Conservation (phyloP, 2,113 vertebrate species). For the Ictalurus furcatus region DNA sequence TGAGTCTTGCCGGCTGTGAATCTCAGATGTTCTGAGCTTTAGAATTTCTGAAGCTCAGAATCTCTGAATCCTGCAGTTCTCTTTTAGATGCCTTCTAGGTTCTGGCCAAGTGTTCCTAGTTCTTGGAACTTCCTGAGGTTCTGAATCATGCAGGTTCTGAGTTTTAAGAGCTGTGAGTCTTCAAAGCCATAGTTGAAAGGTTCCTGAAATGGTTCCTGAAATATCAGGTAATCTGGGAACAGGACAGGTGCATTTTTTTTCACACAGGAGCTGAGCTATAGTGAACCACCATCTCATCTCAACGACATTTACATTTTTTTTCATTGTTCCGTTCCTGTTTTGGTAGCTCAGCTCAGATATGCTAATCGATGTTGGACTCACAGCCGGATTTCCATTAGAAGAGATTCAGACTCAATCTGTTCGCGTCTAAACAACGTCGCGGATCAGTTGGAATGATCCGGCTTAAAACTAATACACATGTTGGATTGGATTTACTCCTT, state of each 20-base stretch:
- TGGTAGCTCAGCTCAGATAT: background rate
- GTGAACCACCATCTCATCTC: background rate
- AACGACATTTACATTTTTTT: background rate
- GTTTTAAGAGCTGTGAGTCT: background rate
- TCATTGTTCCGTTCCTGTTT: background rate
- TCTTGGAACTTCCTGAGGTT: background rate
- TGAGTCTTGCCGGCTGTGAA: background rate
- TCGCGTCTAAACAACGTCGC: background rate
- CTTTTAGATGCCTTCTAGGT: background rate
- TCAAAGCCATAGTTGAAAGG: too few species aligned
- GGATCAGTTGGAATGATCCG: conserved; percentile 15
- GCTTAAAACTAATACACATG: background rate
- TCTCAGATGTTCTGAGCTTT: background rate
- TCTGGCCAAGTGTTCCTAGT: background rate
- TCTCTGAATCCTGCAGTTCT: background rate
- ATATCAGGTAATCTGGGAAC: conserved; percentile 8
- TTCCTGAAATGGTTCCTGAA: background rate
- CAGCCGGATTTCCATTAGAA: background rate
- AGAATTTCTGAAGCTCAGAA: too few species aligned
- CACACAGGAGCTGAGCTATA: background rate
- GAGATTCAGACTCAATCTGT: background rate
- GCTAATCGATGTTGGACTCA: background rate
- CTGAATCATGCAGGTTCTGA: background rate
- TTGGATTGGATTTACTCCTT: background rate
- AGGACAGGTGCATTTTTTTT: background rate